Conservation (phyloP, 2,888 invertebrate species). For the Drosophila setosimentum region DNA sequence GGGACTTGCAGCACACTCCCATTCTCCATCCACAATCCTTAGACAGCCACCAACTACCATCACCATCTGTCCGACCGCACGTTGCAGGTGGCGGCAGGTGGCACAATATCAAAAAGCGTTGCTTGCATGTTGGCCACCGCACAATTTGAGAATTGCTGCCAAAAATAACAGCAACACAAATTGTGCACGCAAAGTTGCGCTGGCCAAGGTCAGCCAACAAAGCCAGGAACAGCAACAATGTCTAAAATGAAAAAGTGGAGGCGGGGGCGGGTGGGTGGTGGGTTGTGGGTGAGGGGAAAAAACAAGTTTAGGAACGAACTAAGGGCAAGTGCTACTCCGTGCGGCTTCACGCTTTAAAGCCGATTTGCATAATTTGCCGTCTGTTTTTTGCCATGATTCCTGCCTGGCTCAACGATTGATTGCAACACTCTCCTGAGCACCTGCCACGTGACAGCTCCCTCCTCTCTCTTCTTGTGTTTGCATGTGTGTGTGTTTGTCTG, state of each 20-base stretch:
- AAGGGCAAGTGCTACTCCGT: slow-evolving; percentile 4
- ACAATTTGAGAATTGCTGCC: slow-evolving; percentile 64
- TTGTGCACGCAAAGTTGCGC: slow-evolving; percentile 68
- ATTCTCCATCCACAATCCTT: not conserved
- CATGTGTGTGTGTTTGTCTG: not conserved
- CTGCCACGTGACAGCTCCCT: slow-evolving; percentile 23
- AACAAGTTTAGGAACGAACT: not conserved
- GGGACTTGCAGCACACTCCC: slow-evolving; percentile 6
- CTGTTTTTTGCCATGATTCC: slow-evolving; percentile 47
- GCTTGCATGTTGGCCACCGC: slow-evolving; percentile 58
- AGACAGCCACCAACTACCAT: not conserved
- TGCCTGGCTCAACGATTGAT: slow-evolving; percentile 57
- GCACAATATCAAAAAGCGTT: slow-evolving; percentile 45
- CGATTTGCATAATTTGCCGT: slow-evolving; percentile 65
- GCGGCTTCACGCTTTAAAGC: slow-evolving; percentile 34
- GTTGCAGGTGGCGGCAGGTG: not conserved
- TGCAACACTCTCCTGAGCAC: slow-evolving; percentile 36
- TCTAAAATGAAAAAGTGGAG: not conserved
- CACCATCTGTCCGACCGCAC: not conserved
- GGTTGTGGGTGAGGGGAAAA: not conserved
- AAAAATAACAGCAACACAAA: slow-evolving; percentile 66
- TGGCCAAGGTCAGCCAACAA: slow-evolving; percentile 60
- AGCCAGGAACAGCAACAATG: slow-evolving; percentile 23
- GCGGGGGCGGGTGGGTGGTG: not conserved
- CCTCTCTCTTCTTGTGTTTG: not conserved